These are phyloP conservation scores for Callimorpha dominula DNA, from an alignment of 2,888 invertebrate species.

Conservation along the genomic window DNA sequence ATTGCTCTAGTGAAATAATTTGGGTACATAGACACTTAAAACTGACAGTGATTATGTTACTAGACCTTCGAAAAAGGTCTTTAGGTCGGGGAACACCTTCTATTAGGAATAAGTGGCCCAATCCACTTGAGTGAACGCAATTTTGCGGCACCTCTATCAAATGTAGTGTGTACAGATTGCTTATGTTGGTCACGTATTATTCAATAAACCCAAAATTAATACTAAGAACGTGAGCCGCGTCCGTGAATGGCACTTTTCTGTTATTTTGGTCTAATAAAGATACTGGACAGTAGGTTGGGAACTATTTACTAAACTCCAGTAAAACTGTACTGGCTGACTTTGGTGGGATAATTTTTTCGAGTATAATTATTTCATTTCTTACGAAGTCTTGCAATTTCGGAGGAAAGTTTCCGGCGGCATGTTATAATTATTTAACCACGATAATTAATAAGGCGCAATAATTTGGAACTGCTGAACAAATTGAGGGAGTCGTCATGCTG, in stretches of 20 bases:
- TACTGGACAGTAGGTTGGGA: constrained; percentile 49
- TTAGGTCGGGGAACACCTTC: constrained; percentile 48
- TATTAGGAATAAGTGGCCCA: constrained; percentile 64
- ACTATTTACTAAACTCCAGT: constrained; percentile 58
- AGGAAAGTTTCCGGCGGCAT: constrained; percentile 49
- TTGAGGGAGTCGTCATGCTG: constrained; percentile 60
- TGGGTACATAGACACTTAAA: constrained; percentile 28
- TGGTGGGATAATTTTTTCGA: constrained; percentile 46
- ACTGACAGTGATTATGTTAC: constrained; percentile 47
- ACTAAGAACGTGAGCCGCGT: constrained; percentile 74
- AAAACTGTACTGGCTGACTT: constrained; percentile 49
- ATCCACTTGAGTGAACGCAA: constrained; percentile 70
- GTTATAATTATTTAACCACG: constrained; percentile 66
- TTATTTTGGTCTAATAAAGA: constrained; percentile 72
- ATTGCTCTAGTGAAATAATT: constrained; percentile 33
- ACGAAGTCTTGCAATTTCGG: constrained; percentile 52
- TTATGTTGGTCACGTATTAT: constrained; percentile 80
- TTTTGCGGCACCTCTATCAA: constrained; percentile 70
- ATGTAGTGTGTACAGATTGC: constrained; percentile 60
- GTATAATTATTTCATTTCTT: constrained; percentile 60
- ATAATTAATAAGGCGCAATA: constrained; percentile 72
- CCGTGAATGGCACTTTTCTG: constrained; percentile 65
- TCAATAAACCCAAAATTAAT: constrained; percentile 85
- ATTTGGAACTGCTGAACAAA: constrained; percentile 65
- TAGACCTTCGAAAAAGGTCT: constrained; percentile 42